Conservation (phyloP, 2,797 vertebrate species). For the Pipistrellus pipistrellus region DNA sequence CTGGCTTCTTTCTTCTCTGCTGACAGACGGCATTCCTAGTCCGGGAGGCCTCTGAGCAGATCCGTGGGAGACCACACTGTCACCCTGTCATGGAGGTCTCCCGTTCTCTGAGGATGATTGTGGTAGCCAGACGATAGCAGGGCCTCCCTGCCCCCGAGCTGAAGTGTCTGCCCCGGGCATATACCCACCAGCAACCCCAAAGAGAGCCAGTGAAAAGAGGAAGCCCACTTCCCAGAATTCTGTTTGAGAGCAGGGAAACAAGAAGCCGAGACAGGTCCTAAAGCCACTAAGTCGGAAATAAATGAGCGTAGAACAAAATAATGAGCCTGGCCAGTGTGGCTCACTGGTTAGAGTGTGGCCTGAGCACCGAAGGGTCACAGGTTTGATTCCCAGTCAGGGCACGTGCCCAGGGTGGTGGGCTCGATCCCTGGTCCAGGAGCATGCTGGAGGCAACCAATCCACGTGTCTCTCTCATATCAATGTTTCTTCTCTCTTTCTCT, state of each 20-base stretch:
- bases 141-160: too few relatives aligned
- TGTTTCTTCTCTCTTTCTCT: too few relatives aligned
- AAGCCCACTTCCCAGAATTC: rapidly evolving
- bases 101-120: rapidly evolving
- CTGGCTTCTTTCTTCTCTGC: too few relatives aligned
- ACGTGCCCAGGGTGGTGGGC: too few relatives aligned
- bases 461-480: too few relatives aligned
- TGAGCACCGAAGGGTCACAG: too few relatives aligned
- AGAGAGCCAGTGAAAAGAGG: not conserved
- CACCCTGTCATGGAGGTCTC: rapidly evolving
- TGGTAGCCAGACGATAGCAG: rapidly evolving
- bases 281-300: not conserved
- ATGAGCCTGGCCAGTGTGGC: not conserved
- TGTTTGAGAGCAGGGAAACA: not conserved
- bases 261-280: not conserved
- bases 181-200: rapidly evolving
- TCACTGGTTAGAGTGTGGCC: too few relatives aligned
- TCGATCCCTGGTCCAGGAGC: too few relatives aligned
- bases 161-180: not conserved
- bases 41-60: rapidly evolving
- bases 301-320: not conserved
- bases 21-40: rapidly evolving
- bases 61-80: rapidly evolving
- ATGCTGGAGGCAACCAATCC: too few relatives aligned
- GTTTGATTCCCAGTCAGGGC: too few relatives aligned